phyloP scores from a whole-genome alignment of 2,888 invertebrate species.

The Xestoiulus laeticollis region DNA sequence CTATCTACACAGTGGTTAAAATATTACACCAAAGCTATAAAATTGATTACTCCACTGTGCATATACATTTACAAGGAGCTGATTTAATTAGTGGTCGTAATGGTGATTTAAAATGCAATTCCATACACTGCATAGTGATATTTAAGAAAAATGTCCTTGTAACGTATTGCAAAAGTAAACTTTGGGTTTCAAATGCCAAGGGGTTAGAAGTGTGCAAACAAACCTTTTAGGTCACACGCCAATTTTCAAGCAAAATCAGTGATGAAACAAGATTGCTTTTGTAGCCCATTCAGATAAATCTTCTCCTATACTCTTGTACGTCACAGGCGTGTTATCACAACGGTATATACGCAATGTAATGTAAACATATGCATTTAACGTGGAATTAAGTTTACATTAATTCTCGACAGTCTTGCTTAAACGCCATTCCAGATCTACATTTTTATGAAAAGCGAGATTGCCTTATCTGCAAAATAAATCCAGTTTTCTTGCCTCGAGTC shows the following conservation, averaged over 20 bases:
- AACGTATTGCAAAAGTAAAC: neutral
- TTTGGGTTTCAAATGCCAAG: neutral
- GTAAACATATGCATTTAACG: conserved; percentile 15
- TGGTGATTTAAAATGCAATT: too few species aligned
- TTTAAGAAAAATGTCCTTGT: too few species aligned
- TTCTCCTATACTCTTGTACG: neutral
- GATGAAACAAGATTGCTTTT: neutral
- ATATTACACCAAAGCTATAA: too few species aligned
- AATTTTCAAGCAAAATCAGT: neutral
- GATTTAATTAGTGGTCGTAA: too few species aligned
- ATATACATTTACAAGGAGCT: too few species aligned
- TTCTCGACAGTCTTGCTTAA: conserved; percentile 8
- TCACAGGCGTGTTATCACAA: conserved; percentile 11
- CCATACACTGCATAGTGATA: too few species aligned
- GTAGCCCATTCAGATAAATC: neutral
- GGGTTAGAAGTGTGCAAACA: too few species aligned
- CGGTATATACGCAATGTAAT: conserved; percentile 6
- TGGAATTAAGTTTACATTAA: conserved; percentile 18
- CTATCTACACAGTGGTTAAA: too few species aligned
- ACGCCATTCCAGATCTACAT: neutral
- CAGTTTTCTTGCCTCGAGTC: neutral
- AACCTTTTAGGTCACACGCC: neutral
- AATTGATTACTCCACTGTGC: too few species aligned
- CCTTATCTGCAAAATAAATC: conserved; percentile 1
- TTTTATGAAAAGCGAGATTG: neutral